Percentiles rank a stretch among this genome's conserved stretches.
Conservation (phyloP, 1,140 invertebrate species). For the Nephila pilipes region DNA sequence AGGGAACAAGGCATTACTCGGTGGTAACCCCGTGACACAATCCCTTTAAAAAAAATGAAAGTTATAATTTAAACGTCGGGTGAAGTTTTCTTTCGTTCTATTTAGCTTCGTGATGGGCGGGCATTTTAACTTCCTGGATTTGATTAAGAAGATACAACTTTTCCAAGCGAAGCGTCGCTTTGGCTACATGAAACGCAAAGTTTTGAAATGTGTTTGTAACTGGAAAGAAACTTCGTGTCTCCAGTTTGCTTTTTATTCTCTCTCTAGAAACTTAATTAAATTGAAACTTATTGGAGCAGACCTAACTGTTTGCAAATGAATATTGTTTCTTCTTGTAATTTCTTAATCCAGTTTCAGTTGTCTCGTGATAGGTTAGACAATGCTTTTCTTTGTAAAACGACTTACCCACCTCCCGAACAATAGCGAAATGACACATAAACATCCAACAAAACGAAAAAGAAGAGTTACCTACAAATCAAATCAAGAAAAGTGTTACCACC, state of each 20-base stretch:
- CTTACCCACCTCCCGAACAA: background rate
- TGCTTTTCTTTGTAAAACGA: background rate
- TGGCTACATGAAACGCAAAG: too few species aligned
- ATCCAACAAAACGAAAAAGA: background rate
- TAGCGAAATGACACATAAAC: constrained; percentile 14
- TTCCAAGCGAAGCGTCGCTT: background rate
- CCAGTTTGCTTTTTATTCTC: background rate
- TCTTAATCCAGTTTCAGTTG: background rate
- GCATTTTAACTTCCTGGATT: constrained; percentile 33
- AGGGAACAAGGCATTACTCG: background rate
- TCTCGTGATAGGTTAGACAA: background rate
- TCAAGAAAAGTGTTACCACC: background rate
- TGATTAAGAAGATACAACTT: constrained; percentile 40
- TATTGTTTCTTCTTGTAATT: background rate
- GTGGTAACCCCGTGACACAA: background rate
- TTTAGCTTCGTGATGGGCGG: constrained; percentile 36
- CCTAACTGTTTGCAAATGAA: background rate
- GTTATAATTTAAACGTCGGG: constrained; percentile 37
- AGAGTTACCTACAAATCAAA: background rate
- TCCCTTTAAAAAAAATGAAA: background rate
- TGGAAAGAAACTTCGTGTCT: background rate
- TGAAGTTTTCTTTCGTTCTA: background rate
- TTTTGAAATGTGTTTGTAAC: background rate
- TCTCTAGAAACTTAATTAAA: background rate
- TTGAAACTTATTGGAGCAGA: background rate